phyloP scores from a whole-genome alignment of 2,888 invertebrate species.

The Acanthosepion lycidas region DNA sequence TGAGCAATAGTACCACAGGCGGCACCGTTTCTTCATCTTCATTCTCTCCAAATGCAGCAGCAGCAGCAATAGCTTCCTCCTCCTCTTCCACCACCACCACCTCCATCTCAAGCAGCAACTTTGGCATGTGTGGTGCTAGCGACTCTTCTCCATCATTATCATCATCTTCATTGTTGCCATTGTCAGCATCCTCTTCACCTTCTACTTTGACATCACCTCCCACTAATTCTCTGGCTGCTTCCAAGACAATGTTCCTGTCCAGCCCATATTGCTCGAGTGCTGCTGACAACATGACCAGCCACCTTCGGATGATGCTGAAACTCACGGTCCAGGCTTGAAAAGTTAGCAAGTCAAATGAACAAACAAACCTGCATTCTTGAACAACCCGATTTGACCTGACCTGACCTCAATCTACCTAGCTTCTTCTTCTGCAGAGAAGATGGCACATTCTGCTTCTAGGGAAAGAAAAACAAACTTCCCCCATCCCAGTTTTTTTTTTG shows the following conservation, averaged over 20 bases:
- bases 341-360: not conserved
- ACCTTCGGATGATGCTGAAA: slow-evolving; percentile 72
- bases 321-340: slow-evolving; percentile 62
- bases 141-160: not conserved
- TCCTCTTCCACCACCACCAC: not conserved
- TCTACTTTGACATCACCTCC: not conserved
- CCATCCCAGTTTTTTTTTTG: not conserved
- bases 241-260: slow-evolving; percentile 11
- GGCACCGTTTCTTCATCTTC: not conserved
- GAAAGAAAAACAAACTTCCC: not conserved
- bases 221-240: not conserved
- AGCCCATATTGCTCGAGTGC: slow-evolving; percentile 38
- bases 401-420: too few relatives aligned
- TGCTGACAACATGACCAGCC: slow-evolving; percentile 66
- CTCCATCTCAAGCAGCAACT: not conserved
- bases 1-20: not conserved
- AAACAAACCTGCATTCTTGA: not conserved
- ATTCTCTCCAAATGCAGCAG: not conserved
- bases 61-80: slow-evolving; percentile 50
- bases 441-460: not conserved
- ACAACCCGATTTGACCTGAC: not conserved
- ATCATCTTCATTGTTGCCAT: not conserved
- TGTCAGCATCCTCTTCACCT: not conserved
- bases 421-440: not conserved
- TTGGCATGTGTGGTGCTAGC: slow-evolving; percentile 34